Conservation (phyloP, 2,888 invertebrate species). For the Spodoptera exigua region DNA sequence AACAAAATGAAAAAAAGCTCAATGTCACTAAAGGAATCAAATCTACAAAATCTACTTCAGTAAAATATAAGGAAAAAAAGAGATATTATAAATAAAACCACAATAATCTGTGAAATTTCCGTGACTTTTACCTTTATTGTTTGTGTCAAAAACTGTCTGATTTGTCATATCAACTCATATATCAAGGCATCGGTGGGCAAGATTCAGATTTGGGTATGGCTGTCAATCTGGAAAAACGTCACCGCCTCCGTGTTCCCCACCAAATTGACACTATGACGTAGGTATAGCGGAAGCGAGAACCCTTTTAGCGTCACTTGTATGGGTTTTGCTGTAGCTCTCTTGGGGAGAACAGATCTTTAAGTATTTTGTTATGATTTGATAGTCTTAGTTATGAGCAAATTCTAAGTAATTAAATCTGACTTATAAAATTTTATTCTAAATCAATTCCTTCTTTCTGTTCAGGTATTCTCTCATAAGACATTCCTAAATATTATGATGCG, state of each 20-base stretch:
- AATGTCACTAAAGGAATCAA: background rate
- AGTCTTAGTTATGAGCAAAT: slow-evolving; percentile 26
- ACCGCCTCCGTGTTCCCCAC: slow-evolving; percentile 57
- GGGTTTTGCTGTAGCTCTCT: slow-evolving; percentile 48
- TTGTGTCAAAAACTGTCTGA: slow-evolving; percentile 57
- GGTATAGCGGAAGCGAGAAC: slow-evolving; percentile 67
- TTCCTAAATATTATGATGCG: background rate
- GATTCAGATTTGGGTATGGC: slow-evolving; percentile 66
- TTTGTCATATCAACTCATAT: slow-evolving; percentile 63
- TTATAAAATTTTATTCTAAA: no score
- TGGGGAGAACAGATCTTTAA: slow-evolving; percentile 43
- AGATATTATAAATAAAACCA: slow-evolving; percentile 41
- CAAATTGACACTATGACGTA: slow-evolving; percentile 72
- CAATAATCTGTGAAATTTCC: slow-evolving; percentile 47
- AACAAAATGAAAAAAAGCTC: background rate
- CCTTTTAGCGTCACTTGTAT: slow-evolving; percentile 68
- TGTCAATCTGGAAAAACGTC: slow-evolving; percentile 69
- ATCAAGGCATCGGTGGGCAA: slow-evolving; percentile 61
- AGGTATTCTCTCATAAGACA: no score
- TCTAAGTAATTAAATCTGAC: background rate
- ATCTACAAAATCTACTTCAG: background rate
- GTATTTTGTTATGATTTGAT: slow-evolving; percentile 26
- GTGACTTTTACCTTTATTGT: slow-evolving; percentile 55
- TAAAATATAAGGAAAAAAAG: slow-evolving; percentile 9
- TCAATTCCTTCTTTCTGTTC: no score